A percentile compares a stretch with the other conserved stretches of the same genome.
Evolutionary conservation across 2,797 vertebrate genomes (phyloP).

Genomic region (Bothrops alternatus): DNA sequence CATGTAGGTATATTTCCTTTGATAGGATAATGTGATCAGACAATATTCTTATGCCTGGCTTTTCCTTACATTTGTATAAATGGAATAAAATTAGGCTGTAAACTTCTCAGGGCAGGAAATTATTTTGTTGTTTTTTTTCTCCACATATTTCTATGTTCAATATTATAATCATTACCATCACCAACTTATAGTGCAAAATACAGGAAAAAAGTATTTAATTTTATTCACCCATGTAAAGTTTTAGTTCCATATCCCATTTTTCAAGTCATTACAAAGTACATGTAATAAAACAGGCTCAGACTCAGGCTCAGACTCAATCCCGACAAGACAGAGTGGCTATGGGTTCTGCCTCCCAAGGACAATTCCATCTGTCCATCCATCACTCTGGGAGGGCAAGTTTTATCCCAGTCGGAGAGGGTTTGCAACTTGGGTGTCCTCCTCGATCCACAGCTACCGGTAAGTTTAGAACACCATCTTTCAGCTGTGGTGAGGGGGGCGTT

Average conservation of each 20-base stretch:
- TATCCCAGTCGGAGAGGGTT: too few species aligned
- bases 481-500: too few species aligned
- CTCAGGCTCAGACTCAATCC: too few species aligned
- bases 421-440: too few species aligned
- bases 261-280: background rate
- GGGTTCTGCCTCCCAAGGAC: too few species aligned
- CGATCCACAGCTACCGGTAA: too few species aligned
- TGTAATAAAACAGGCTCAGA: background rate
- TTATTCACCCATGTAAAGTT: background rate
- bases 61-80: background rate
- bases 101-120: background rate
- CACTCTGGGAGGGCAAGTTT: too few species aligned
- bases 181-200: background rate
- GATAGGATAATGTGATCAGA: background rate
- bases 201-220: background rate
- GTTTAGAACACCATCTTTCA: too few species aligned
- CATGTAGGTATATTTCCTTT: background rate
- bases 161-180: background rate
- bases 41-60: background rate
- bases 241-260: background rate
- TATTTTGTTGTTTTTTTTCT: background rate
- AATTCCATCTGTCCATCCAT: too few species aligned
- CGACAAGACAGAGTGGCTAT: too few species aligned
- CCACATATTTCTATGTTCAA: background rate
- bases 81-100: background rate